Evolutionary conservation across 2,888 invertebrate genomes (phyloP), one percentile per base, ranked within the genome.

Genomic region (Hyalella azteca): DNA sequence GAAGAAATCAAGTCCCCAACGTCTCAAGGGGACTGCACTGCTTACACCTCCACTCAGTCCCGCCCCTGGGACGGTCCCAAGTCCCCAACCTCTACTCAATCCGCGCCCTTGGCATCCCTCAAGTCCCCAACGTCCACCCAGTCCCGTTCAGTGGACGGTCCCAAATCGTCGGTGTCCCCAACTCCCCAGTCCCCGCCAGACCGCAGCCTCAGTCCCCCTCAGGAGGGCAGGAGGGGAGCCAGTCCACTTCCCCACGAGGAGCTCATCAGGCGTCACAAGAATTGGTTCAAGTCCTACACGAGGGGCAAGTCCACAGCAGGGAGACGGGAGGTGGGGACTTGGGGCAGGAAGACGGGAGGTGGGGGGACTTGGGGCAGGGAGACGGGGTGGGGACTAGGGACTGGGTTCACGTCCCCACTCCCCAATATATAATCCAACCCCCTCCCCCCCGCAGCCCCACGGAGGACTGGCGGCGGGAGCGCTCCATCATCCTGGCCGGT

Each of bases 201-300:
- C n/a, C 45, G 29, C 50, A 50, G n/a, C 1, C 79, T 1, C 19
- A 85, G 85, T 49, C 86, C 91, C 19, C 90, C 90, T 81, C 90
- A 91, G 4, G 91, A 91, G 78, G 94, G 93, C 87, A 94, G 94
- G 0, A 94, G 94, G 86, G 94, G 94, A 88, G 94, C 94, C 3
- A 95, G n/a, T 1, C 1, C 5, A 1, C 80, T 85, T 41, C 85
- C 85, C 22, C 83, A 84, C 83, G 93, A 94, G 85, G 95, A 95
- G 88, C 89, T 95, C 79, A 95, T 95, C 85, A 95, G 95, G 88
- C 94, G 95, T 86, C 95, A 95, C 87, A 93, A 93, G 87, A 96
- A 95, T 89, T 96, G 95, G 95, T 95, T 95, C 41, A 93, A 94
- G 82, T 95, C 95, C 88, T 96, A 95, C 88, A 93, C 93, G 81